phyloP scores from a whole-genome alignment of 2,797 vertebrate species.

The Lates japonicus region DNA sequence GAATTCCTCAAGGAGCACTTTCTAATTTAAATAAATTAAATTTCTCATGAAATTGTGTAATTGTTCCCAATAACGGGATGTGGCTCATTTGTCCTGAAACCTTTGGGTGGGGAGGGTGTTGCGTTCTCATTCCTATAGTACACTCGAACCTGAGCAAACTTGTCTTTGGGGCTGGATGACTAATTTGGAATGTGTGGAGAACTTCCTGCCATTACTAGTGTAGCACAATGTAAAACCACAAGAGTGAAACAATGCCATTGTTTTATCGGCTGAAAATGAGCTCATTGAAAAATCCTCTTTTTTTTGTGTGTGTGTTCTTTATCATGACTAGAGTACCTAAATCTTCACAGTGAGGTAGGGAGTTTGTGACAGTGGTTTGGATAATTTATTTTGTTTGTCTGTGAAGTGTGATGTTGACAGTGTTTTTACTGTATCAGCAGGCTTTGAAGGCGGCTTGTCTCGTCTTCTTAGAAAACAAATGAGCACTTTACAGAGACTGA shows the following conservation, averaged over 20 bases:
- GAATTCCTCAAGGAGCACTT: slow-evolving; percentile 12
- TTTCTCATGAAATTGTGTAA: slow-evolving; percentile 29
- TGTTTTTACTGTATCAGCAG: slow-evolving; percentile 74
- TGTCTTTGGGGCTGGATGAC: slow-evolving; percentile 26
- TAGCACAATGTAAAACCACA: slow-evolving; percentile 6
- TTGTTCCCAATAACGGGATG: slow-evolving; percentile 55
- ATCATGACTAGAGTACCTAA: slow-evolving; percentile 34
- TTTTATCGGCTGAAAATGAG: slow-evolving; percentile 30
- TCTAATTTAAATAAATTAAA: slow-evolving; percentile 48
- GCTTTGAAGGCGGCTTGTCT: slow-evolving; percentile 80
- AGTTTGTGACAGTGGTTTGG: slow-evolving; percentile 74
- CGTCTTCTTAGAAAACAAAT: slow-evolving; percentile 86
- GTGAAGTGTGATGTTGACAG: slow-evolving; percentile 76
- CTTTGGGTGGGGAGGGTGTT: slow-evolving; percentile 11
- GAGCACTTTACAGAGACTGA: slow-evolving; percentile 86
- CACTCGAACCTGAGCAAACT: slow-evolving; percentile 36
- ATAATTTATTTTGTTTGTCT: slow-evolving; percentile 79
- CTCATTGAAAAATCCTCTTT: slow-evolving; percentile 9
- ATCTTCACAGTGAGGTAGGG: slow-evolving; percentile 32
- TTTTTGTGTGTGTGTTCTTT: slow-evolving; percentile 17
- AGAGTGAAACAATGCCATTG: slow-evolving; percentile 35
- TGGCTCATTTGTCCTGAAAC: slow-evolving; percentile 30
- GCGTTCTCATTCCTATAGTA: slow-evolving; percentile 28
- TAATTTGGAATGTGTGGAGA: slow-evolving; percentile 39
- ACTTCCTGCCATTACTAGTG: slow-evolving; percentile 30